Conservation (phyloP, 2,797 vertebrate species). For the Myripristis murdjan region DNA sequence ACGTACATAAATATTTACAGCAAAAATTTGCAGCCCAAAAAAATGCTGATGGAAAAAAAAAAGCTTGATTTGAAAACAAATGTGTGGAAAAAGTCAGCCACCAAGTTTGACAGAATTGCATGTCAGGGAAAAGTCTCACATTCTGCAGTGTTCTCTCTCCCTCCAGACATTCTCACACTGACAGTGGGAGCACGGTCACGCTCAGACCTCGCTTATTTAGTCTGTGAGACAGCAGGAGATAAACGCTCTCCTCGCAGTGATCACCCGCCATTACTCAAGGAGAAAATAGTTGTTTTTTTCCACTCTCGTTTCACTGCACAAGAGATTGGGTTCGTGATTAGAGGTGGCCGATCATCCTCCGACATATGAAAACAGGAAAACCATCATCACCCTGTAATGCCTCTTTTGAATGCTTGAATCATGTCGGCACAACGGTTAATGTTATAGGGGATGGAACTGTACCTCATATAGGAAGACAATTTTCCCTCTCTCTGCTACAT, state of each 20-base stretch:
- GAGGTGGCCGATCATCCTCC: not conserved
- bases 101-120: not conserved
- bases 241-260: conserved; percentile 8
- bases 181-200: not conserved
- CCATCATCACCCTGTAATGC: not conserved
- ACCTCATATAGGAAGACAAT: not conserved
- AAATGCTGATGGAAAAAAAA: no score
- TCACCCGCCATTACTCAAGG: conserved; percentile 16
- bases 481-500: no score
- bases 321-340: conserved; percentile 29
- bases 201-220: conserved; percentile 1
- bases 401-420: not conserved
- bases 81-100: not conserved
- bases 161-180: not conserved
- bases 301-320: not conserved
- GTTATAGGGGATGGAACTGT: not conserved
- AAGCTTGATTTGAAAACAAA: no score
- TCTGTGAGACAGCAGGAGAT: conserved; percentile 1
- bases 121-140: not conserved
- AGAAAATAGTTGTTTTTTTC: conserved; percentile 23
- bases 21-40: no score
- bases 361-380: not conserved
- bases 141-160: not conserved
- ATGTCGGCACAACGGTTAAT: not conserved
- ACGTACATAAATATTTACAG: no score